Evolutionary conservation across 2,888 invertebrate species (phyloP), one percentile per base, ranked within the genome.

Genomic region (Calliphora vomitoria): DNA sequence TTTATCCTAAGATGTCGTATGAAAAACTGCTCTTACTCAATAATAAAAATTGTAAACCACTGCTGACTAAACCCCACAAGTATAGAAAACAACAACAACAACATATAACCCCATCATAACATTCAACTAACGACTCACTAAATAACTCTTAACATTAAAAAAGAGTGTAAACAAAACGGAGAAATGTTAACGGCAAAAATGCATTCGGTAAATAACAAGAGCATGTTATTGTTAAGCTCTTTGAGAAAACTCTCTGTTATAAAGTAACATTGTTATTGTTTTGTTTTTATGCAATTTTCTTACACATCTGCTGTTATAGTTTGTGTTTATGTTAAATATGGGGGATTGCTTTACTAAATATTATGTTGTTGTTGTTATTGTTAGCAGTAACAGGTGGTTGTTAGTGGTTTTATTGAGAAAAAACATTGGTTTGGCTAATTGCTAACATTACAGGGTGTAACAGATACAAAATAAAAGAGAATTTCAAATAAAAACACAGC

Each of bases 1-100:
- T 84, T 87, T 85, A 79, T 79, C 69, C 84, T 20, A 82, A 88
- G 89, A 87, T 89, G 88, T 80, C 89, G 79, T 86, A 88, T 76
- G 86, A 88, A 89, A 89, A 89, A 89, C 89, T 89, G 86, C 89
- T 89, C 89, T 89, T 89, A 83, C 89, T 86, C 89, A 89, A 89
- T 85, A 85, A 78, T 84, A 84, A 81, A 81, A 41, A 44, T 69
- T 81, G 66, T 78, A 82, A 83, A 74, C 84, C 81, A 64, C 87
- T 68, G 13, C 68, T 25, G 50, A 64, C 18, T 82, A 68, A 53
- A 44, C 25, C 47, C 60, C 78, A 6, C 50, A 41, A 47, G 20
- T 44, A 44, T 35, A 13, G 20, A n/a, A 81, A 44, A 62, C 41
- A 82, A 55, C 64, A 64, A 3, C 18, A 71, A 20, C 20, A 44